phyloP scores from a whole-genome alignment of 2,797 vertebrate genomes.

The Acanthornis magna region DNA sequence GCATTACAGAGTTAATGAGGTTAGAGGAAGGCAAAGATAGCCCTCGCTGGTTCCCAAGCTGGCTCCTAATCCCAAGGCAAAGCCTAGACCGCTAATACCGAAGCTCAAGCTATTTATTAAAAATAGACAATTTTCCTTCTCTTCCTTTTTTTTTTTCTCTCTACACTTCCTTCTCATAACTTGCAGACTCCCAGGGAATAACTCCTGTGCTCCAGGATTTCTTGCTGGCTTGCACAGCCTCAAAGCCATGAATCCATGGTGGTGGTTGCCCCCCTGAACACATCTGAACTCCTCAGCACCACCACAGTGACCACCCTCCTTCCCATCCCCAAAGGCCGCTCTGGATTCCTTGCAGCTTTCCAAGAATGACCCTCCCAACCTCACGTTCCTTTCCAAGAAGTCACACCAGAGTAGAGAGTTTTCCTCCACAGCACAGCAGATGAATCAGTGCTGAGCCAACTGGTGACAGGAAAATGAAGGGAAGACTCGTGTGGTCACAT shows the following conservation, averaged over 20 bases:
- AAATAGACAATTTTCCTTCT: constrained; percentile 38
- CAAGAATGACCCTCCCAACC: neutral
- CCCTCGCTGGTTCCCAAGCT: constrained; percentile 34
- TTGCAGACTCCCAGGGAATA: neutral
- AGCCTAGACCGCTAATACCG: neutral
- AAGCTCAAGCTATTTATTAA: constrained; percentile 38
- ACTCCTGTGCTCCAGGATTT: constrained; percentile 34
- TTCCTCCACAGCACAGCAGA: neutral
- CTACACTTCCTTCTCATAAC: constrained; percentile 13
- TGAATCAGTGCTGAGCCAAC: neutral
- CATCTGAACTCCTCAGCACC: neutral
- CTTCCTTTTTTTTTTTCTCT: neutral
- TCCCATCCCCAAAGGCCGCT: neutral
- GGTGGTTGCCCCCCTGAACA: neutral
- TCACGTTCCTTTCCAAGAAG: neutral
- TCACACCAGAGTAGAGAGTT: neutral
- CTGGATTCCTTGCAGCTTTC: neutral
- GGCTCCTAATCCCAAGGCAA: constrained; percentile 47
- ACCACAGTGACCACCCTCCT: neutral
- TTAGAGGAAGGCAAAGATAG: constrained; percentile 48
- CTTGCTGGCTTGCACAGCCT: constrained; percentile 7
- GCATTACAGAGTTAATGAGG: constrained; percentile 63
- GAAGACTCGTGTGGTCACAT: neutral
- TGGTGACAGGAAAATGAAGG: neutral
- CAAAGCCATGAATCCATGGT: neutral